phyloP scores from a whole-genome alignment of 2,797 vertebrate genomes.

The Rhinogobio ventralis region DNA sequence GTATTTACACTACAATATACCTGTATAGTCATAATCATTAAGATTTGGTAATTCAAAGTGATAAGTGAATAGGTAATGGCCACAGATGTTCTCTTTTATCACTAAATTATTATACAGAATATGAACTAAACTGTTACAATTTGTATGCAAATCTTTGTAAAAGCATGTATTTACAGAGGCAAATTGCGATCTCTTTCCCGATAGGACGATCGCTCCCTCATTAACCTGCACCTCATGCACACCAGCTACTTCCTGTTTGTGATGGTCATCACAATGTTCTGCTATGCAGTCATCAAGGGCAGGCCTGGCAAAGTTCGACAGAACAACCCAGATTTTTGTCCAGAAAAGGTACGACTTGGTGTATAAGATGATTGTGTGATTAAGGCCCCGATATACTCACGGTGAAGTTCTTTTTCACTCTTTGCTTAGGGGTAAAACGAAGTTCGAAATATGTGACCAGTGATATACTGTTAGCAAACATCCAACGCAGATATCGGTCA shows the following conservation, averaged over 20 bases:
- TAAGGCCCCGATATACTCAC: not conserved
- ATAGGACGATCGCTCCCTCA: slow-evolving; percentile 97
- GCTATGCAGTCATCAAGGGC: slow-evolving; percentile 98
- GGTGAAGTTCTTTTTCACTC: too few relatives aligned
- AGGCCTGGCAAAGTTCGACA: slow-evolving; percentile 94
- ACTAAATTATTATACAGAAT: not conserved
- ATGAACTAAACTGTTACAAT: not conserved
- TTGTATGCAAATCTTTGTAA: not conserved
- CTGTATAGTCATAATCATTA: too few relatives aligned
- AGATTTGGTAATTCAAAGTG: not conserved
- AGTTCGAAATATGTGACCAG: too few relatives aligned
- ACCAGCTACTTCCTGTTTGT: slow-evolving; percentile 99
- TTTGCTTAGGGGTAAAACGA: too few relatives aligned
- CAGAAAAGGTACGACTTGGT: slow-evolving; percentile 87
- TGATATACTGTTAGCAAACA: too few relatives aligned
- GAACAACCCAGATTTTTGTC: slow-evolving; percentile 89
- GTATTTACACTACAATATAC: too few relatives aligned
- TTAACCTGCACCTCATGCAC: slow-evolving; percentile 99
- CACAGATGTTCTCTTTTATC: not conserved
- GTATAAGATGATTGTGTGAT: not conserved
- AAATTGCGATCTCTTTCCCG: slow-evolving; percentile 15
- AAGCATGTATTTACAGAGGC: not conserved
- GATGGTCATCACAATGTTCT: slow-evolving; percentile 99
- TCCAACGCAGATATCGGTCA: too few relatives aligned
- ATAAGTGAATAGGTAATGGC: not conserved